phyloP scores from a whole-genome alignment of 2,888 invertebrate species.

The Linnaemya tessellans region DNA sequence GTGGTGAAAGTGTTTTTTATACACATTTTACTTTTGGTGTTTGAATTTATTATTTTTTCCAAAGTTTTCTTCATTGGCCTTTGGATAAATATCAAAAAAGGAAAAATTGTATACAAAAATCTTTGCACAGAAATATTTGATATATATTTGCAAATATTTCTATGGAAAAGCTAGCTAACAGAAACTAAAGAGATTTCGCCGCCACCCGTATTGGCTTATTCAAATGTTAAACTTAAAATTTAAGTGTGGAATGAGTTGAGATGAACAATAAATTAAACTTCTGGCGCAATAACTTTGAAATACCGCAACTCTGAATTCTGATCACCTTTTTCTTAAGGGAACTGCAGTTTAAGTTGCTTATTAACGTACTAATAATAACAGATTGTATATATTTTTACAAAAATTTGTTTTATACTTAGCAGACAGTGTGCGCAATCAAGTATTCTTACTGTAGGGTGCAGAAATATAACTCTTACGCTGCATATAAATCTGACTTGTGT shows the following conservation, averaged over 20 bases:
- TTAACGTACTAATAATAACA: too few relatives aligned
- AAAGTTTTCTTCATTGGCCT: conserved; percentile 57
- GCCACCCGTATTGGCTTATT: background rate
- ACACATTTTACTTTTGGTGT: conserved; percentile 30
- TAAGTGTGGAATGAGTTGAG: background rate
- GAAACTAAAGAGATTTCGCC: background rate
- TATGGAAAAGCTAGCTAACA: conserved; percentile 50
- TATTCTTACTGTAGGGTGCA: background rate
- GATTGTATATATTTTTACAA: too few relatives aligned
- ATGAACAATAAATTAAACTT: background rate
- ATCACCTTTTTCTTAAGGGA: too few relatives aligned
- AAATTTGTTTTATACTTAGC: too few relatives aligned
- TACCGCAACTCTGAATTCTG: too few relatives aligned
- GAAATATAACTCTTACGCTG: conserved; percentile 1
- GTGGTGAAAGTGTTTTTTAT: conserved; percentile 77
- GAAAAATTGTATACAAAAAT: background rate
- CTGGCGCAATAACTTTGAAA: background rate
- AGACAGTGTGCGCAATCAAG: background rate
- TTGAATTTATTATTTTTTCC: conserved; percentile 5
- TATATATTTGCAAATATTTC: conserved; percentile 39
- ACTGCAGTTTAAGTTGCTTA: too few relatives aligned
- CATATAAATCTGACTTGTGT: background rate
- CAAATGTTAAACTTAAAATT: background rate
- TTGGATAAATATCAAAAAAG: conserved; percentile 18
- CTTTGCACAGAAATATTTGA: background rate